Conservation (phyloP, 2,113 vertebrate species). For the Silurus meridionalis region DNA sequence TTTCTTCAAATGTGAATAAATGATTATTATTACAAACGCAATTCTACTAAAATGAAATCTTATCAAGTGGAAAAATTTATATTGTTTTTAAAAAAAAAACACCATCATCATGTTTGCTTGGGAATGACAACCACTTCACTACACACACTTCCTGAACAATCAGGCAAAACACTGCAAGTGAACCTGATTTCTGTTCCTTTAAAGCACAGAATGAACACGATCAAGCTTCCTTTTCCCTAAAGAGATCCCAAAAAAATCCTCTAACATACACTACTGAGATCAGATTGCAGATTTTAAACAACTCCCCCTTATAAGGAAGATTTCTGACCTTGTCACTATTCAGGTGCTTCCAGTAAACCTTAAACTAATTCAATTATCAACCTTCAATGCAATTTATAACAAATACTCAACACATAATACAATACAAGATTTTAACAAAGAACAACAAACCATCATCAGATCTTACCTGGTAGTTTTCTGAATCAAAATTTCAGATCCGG, state of each 20-base stretch:
- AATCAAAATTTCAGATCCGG: background rate
- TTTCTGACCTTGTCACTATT: conserved; percentile 71
- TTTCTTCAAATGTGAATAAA: background rate
- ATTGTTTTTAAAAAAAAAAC: too few species aligned
- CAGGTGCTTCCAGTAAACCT: background rate
- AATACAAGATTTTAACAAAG: background rate
- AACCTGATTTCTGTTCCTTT: background rate
- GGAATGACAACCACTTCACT: background rate
- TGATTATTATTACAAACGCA: background rate
- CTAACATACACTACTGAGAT: background rate
- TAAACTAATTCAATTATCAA: background rate
- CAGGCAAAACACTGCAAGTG: background rate
- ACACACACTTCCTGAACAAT: background rate
- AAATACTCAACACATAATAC: background rate
- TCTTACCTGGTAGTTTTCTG: conserved; percentile 53
- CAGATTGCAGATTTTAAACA: background rate
- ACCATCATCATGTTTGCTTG: too few species aligned
- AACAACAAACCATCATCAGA: background rate
- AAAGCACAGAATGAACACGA: background rate
- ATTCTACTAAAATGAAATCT: background rate
- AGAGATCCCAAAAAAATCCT: background rate
- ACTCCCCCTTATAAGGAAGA: conserved; percentile 33
- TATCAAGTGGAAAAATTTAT: background rate
- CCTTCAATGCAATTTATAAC: too few species aligned
- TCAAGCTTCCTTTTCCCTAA: background rate